phyloP scores from a whole-genome alignment of 2,888 invertebrate species.

The Selenia dentaria region DNA sequence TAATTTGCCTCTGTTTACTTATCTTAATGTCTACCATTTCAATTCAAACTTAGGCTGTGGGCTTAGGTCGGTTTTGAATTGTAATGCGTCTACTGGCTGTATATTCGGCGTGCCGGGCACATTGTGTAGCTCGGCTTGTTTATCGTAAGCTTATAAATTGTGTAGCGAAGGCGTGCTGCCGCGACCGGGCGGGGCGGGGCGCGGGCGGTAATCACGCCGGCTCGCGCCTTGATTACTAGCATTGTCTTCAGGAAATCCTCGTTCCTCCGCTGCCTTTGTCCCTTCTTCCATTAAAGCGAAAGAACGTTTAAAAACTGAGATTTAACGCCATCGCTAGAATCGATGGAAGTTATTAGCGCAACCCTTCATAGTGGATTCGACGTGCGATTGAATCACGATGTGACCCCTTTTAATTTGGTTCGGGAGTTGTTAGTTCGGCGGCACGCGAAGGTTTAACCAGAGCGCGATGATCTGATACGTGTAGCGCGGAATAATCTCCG shows the following conservation, averaged over 20 bases:
- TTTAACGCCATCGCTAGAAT: constrained; percentile 28
- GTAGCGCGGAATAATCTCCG: constrained; percentile 57
- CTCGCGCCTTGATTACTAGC: constrained; percentile 64
- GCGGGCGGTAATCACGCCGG: constrained; percentile 52
- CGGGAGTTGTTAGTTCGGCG: constrained; percentile 39
- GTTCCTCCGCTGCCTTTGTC: constrained; percentile 64
- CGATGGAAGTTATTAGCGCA: constrained; percentile 49
- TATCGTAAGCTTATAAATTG: constrained; percentile 61
- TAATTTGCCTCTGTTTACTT: constrained; percentile 16
- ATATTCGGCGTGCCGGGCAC: constrained; percentile 7
- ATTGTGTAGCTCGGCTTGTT: constrained; percentile 43
- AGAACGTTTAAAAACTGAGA: constrained; percentile 48
- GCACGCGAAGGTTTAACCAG: constrained; percentile 54
- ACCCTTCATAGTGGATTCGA: constrained; percentile 52
- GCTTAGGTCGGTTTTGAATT: constrained; percentile 13
- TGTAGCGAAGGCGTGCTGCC: constrained; percentile 37
- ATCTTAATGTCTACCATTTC: constrained; percentile 17
- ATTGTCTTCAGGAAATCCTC: constrained; percentile 69
- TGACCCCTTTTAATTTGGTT: constrained; percentile 56
- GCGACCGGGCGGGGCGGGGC: constrained; percentile 20
- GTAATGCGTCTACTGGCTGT: constrained; percentile 14
- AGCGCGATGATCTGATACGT: constrained; percentile 55
- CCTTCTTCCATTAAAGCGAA: constrained; percentile 50
- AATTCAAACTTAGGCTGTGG: too few species aligned
- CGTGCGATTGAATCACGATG: constrained; percentile 59